Evolutionary conservation across 2,888 invertebrate species (phyloP), one percentile per base, ranked within the genome.

Genomic region (Ectobius pallidus): DNA sequence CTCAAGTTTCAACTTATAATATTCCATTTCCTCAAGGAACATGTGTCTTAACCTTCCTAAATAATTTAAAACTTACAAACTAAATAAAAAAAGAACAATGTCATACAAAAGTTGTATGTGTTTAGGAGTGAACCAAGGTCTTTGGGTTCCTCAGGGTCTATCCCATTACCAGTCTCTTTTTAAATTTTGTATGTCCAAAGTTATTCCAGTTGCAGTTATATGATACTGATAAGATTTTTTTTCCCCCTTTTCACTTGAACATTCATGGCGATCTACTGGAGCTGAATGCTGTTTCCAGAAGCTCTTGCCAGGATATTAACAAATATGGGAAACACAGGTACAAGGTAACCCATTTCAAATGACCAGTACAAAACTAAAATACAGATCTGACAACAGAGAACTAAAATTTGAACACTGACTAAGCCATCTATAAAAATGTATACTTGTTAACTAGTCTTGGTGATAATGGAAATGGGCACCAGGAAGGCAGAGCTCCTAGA

Each of bases 51-150:
- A 1, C 20, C 25, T 25, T 1, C 22, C 22, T 30, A 58, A 58
- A 58, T 58, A 58, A 58, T 58, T 58, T 30, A 58, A 58, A 58
- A 55, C 55, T 27, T 55, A 27, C 49, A 55, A 55, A 3, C 16
- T 25, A 52, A 58, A 58, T 52, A 30, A 58, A 30, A 58, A 58
- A 20, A 32, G 6, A 30, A 58, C 6, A 4, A 11, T 4, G 3
- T 14, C 32, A 30, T 34, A 34, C 58, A 58, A 11, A 30, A 3
- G 16, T 30, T 16, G 30, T n/a, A 14, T 30, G 7, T 30, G 6
- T 58, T 22, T 3, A 52, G 22, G n/a, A n/a, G n/a, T n/a, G n/a
- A n/a, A n/a, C n/a, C n/a, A n/a, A n/a, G n/a, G n/a, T n/a, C n/a
- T n/a, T n/a, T n/a, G n/a, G n/a, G n/a, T n/a, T 52, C 52, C 14